A percentile compares a stretch with the other conserved stretches of the same genome.
phyloP scores from a whole-genome alignment of 2,888 invertebrate genomes.

The Pristionchus mayeri region DNA sequence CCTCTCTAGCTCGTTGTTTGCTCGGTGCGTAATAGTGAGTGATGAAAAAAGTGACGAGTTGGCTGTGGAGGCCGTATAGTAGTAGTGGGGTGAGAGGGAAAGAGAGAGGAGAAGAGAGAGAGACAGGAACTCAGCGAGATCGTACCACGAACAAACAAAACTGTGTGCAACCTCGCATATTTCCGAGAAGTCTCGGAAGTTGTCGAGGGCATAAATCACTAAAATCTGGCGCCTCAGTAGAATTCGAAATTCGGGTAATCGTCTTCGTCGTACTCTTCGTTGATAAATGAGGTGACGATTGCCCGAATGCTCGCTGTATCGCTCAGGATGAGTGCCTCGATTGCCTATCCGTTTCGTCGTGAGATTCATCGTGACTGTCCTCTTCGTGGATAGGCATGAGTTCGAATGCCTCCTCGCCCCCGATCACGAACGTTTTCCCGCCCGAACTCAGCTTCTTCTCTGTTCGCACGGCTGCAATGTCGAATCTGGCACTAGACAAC shows the following conservation, averaged over 20 bases:
- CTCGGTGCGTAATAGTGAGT: conserved; percentile 16
- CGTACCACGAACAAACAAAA: conserved; percentile 40
- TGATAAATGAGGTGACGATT: too few relatives aligned
- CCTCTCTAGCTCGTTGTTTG: neutral
- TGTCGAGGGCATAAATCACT: too few relatives aligned
- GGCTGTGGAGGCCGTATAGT: conserved; percentile 32
- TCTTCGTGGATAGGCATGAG: conserved; percentile 45
- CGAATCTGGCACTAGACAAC: conserved; percentile 3
- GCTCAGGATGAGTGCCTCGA: neutral
- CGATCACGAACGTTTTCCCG: conserved; percentile 37
- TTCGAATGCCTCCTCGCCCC: conserved; percentile 36
- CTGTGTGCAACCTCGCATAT: conserved; percentile 5
- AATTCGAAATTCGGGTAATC: neutral
- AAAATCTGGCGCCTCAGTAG: too few relatives aligned
- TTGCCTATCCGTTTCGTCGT: conserved; percentile 18
- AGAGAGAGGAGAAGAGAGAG: neutral
- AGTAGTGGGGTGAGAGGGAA: conserved; percentile 1
- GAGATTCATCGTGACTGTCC: neutral
- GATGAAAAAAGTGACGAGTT: conserved; percentile 1
- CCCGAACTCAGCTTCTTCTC: conserved; percentile 44
- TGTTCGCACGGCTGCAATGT: conserved; percentile 27
- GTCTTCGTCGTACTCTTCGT: too few relatives aligned
- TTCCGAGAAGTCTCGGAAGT: neutral
- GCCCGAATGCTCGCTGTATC: neutral
- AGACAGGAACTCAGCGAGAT: neutral